Conservation (phyloP, 2,888 invertebrate species). For the Scelioninae gen. 2 region DNA sequence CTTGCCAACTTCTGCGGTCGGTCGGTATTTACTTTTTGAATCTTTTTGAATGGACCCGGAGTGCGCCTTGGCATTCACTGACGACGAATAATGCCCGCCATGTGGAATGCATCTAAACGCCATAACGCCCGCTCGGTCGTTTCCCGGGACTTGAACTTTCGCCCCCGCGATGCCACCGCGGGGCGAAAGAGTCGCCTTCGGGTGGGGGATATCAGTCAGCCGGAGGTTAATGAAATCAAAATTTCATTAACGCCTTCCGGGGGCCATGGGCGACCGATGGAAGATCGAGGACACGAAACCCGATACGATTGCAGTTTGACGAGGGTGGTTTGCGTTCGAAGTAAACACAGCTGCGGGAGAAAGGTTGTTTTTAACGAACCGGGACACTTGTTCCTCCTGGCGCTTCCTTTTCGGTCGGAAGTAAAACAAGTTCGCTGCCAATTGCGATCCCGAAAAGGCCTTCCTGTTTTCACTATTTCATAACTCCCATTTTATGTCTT, state of each 20-base stretch:
- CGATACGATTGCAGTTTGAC: no score
- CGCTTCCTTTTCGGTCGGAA: no score
- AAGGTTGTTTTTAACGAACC: background rate
- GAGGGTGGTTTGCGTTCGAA: background rate
- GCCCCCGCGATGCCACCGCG: no score
- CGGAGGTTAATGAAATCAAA: constrained; percentile 27
- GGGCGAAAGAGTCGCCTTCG: constrained; percentile 11
- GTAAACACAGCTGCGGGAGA: constrained; percentile 3
- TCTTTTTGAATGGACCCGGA: constrained; percentile 49
- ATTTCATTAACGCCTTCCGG: constrained; percentile 21
- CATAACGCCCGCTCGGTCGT: constrained; percentile 13
- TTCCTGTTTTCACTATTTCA: no score
- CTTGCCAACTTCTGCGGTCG: constrained; percentile 49
- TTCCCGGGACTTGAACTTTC: background rate
- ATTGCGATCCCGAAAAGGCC: no score
- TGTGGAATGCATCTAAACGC: constrained; percentile 39
- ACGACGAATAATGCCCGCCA: constrained; percentile 30
- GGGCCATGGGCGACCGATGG: background rate
- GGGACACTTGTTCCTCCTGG: constrained; percentile 11
- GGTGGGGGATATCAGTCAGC: no score
- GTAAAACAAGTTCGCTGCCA: no score
- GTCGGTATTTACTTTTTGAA: constrained; percentile 46
- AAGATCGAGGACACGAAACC: constrained; percentile 2
- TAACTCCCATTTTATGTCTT: no score
- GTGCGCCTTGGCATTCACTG: constrained; percentile 33